Percentiles rank a stretch among this genome's conserved stretches.
Evolutionary conservation across 2,113 vertebrate genomes (phyloP).

Genomic region (Corythaixoides concolor): DNA sequence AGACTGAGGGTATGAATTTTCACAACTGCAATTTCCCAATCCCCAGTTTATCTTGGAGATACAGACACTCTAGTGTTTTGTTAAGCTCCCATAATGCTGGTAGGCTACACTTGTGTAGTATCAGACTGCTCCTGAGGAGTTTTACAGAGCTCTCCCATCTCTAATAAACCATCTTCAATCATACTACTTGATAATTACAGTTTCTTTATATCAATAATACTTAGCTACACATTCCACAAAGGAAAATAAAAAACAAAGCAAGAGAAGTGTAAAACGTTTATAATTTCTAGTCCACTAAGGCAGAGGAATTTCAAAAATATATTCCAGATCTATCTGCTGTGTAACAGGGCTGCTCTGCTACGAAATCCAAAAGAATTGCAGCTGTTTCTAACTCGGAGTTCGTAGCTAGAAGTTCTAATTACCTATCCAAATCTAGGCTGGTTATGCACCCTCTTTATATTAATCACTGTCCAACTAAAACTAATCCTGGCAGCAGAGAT

Average conservation of each 20-base stretch:
- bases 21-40: not conserved
- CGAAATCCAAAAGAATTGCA: conserved; percentile 44
- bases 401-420: conserved; percentile 58
- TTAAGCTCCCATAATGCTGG: not conserved
- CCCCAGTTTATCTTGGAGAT: not conserved
- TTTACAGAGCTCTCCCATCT: not conserved
- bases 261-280: not conserved
- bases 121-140: not conserved
- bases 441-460: conserved; percentile 42
- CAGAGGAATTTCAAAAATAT: conserved; percentile 8
- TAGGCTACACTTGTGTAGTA: not conserved
- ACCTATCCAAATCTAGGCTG: conserved; percentile 38
- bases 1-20: not conserved
- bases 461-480: conserved; percentile 68
- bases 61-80: not conserved
- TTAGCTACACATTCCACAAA: not conserved
- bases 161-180: not conserved
- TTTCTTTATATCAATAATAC: not conserved
- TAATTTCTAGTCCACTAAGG: not conserved
- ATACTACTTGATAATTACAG: not conserved
- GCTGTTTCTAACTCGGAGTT: conserved; percentile 19
- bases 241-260: not conserved
- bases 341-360: not conserved
- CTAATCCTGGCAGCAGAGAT: conserved; percentile 35
- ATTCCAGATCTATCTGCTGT: not conserved